Evolutionary conservation across 2,113 vertebrate genomes (phyloP).

Genomic region (Tychaedon coryphoeus): DNA sequence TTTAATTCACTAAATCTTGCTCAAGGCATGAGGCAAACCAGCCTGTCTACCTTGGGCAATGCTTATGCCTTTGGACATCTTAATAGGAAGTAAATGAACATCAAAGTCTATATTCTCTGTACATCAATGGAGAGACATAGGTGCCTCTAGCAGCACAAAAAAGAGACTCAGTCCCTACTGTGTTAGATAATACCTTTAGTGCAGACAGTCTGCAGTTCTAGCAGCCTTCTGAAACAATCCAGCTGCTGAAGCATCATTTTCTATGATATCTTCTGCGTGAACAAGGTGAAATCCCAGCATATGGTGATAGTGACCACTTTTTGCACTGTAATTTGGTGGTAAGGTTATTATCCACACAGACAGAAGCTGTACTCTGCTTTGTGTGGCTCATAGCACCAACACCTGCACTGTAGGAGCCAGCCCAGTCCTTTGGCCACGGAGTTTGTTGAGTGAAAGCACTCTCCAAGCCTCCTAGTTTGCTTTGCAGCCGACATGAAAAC

Average conservation of each 20-base stretch:
- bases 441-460: not conserved
- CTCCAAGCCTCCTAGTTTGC: not conserved
- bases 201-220: not conserved
- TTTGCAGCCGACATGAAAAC: not conserved
- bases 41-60: not conserved
- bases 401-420: not conserved
- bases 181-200: not conserved
- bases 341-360: not conserved
- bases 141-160: not conserved
- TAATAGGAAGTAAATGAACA: not conserved
- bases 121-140: not conserved
- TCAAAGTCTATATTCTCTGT: not conserved
- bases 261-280: not conserved
- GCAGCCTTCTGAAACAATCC: not conserved
- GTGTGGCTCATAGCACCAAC: not conserved
- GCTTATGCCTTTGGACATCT: not conserved
- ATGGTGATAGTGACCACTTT: not conserved
- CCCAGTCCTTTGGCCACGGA: not conserved
- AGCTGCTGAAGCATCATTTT: not conserved
- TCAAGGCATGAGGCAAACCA: not conserved
- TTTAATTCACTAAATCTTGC: not conserved
- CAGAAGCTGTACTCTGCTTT: not conserved
- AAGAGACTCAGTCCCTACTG: rapidly evolving
- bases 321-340: not conserved
- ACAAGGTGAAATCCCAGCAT: not conserved